Evolutionary conservation across 1,140 invertebrate genomes (phyloP).

Genomic region (Hylyphantes graminicola): DNA sequence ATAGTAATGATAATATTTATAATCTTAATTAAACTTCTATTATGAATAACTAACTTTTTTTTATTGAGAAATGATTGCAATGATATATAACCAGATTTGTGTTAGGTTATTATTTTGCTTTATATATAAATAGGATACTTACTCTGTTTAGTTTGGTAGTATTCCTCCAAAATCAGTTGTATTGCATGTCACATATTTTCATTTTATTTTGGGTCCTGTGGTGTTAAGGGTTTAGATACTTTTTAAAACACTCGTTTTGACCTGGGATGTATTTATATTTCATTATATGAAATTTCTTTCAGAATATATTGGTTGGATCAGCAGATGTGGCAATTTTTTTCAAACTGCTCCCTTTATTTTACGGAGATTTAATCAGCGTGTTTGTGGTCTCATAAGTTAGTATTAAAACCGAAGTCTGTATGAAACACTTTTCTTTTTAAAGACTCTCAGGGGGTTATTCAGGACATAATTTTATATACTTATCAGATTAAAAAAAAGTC

Average conservation of each 20-base stretch:
- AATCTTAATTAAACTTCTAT: no score
- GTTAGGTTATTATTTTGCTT: not conserved
- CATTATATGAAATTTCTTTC: slow-evolving; percentile 55
- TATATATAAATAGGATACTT: not conserved
- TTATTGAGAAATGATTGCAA: no score
- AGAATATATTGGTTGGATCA: slow-evolving; percentile 57
- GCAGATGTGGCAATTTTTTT: slow-evolving; percentile 56
- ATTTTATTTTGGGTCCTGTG: not conserved
- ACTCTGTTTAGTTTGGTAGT: not conserved
- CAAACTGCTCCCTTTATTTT: slow-evolving; percentile 55
- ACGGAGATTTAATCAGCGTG: slow-evolving; percentile 42
- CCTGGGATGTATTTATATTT: slow-evolving; percentile 51
- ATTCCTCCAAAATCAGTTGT: not conserved
- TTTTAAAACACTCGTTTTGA: slow-evolving; percentile 20
- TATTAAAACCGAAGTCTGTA: slow-evolving; percentile 59
- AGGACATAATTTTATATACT: no score
- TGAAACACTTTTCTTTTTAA: slow-evolving; percentile 55
- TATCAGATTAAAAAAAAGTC: no score
- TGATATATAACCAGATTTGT: no score
- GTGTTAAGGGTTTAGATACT: slow-evolving; percentile 5
- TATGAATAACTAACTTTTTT: no score
- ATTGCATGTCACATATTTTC: not conserved
- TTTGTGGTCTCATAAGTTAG: slow-evolving; percentile 57
- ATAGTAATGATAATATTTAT: no score
- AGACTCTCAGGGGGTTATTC: no score